Conservation (phyloP, 2,113 vertebrate species). For the Antidorcas marsupialis region DNA sequence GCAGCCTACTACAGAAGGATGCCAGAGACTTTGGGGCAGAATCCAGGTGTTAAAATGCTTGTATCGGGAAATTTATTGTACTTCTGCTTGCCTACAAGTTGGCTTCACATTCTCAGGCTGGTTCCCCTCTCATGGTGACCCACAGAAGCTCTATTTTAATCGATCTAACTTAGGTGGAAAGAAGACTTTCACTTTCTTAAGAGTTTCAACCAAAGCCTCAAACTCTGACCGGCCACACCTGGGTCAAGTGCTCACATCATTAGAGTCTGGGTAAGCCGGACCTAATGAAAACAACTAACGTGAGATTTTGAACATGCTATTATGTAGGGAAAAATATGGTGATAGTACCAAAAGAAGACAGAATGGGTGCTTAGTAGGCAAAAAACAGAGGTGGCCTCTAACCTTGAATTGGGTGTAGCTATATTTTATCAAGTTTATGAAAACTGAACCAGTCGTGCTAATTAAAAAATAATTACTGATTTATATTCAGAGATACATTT, state of each 20-base stretch:
- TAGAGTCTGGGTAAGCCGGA: neutral
- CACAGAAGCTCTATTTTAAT: neutral
- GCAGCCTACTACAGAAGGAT: neutral
- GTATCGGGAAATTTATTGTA: too few relatives aligned
- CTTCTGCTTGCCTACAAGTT: neutral
- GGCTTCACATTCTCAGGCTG: neutral
- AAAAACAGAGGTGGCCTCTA: neutral
- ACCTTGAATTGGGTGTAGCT: neutral
- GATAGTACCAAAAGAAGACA: neutral
- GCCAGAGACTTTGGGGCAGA: neutral
- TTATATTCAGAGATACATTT: neutral
- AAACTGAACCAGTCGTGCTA: neutral
- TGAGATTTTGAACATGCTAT: neutral
- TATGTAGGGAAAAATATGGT: neutral
- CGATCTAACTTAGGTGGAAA: neutral
- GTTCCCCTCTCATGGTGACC: neutral
- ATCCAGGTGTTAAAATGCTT: neutral
- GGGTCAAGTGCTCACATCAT: neutral
- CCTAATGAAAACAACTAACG: neutral
- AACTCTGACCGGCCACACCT: neutral
- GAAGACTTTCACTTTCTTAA: neutral
- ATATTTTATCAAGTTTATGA: neutral
- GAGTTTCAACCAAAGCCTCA: neutral
- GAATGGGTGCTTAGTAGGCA: neutral
- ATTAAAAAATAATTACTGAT: neutral